A percentile compares a stretch with the other conserved stretches of the same genome.
Evolutionary conservation across 1,140 invertebrate genomes (phyloP).

Genomic region (Aphaenogaster floridana): DNA sequence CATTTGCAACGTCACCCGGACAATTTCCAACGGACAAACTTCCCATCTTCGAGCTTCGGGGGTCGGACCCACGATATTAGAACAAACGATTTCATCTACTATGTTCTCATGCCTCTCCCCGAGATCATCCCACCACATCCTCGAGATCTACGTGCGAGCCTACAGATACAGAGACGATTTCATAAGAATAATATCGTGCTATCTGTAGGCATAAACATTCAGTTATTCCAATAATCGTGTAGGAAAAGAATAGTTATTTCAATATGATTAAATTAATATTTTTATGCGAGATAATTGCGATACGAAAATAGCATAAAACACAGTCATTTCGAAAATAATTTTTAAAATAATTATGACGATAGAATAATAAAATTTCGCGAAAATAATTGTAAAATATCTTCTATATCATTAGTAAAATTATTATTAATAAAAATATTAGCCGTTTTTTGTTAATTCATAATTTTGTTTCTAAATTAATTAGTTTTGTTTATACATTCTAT

Average conservation of each 20-base stretch:
- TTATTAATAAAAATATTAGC: conserved; percentile 1
- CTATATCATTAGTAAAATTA: not conserved
- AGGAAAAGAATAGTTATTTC: not conserved
- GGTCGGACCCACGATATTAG: conserved; percentile 61
- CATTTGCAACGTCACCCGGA: conserved; percentile 68
- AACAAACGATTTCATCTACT: conserved; percentile 72
- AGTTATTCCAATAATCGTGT: not conserved
- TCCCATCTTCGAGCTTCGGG: conserved; percentile 67
- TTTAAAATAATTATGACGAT: not conserved
- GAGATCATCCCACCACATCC: conserved; percentile 14
- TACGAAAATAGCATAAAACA: not conserved
- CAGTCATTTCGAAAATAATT: not conserved
- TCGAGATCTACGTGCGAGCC: conserved; percentile 5
- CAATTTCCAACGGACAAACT: conserved; percentile 67
- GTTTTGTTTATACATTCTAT: not conserved
- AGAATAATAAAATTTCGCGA: not conserved
- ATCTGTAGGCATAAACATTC: not conserved
- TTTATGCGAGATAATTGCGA: not conserved
- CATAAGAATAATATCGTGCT: not conserved
- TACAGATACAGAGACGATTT: conserved; percentile 16
- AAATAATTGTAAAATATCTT: not conserved
- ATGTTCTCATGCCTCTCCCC: conserved; percentile 11
- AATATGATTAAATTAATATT: conserved; percentile 4
- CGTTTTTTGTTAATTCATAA: not conserved
- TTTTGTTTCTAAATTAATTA: conserved; percentile 14